Conservation (phyloP, 2,888 invertebrate genomes). For the Thecocarcelia acutangulata region DNA sequence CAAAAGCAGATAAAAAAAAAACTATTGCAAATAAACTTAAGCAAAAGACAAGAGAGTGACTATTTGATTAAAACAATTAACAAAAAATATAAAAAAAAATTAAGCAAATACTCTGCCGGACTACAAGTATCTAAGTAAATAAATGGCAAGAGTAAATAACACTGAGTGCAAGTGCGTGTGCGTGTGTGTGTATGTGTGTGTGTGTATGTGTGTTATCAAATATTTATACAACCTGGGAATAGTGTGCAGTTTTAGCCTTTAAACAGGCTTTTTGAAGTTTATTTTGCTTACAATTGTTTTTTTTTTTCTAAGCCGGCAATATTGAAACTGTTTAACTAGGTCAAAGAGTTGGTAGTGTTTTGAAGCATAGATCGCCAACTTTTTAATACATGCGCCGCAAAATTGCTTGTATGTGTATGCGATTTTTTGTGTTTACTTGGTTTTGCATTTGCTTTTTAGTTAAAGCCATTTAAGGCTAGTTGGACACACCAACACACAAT, state of each 20-base stretch:
- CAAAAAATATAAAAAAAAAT: neutral
- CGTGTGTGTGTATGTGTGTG: no score
- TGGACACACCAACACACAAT: no score
- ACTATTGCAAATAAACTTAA: constrained; percentile 21
- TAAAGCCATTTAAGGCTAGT: constrained; percentile 15
- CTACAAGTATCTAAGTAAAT: constrained; percentile 23
- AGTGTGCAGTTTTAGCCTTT: constrained; percentile 57
- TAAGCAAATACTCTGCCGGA: neutral
- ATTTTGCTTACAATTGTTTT: constrained; percentile 11
- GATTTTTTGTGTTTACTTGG: constrained; percentile 40
- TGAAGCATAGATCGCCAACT: neutral
- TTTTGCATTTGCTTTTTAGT: constrained; percentile 4
- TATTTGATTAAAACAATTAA: constrained; percentile 8
- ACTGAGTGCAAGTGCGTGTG: neutral
- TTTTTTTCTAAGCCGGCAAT: constrained; percentile 76
- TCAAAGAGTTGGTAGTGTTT: constrained; percentile 77
- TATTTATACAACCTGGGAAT: neutral
- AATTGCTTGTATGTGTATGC: neutral
- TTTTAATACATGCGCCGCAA: neutral
- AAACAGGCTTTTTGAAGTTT: constrained; percentile 55
- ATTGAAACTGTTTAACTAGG: constrained; percentile 78
- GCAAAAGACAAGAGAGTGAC: constrained; percentile 19
- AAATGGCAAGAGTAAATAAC: neutral
- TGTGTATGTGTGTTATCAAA: constrained; percentile 1
- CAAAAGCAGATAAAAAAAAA: constrained; percentile 15